A percentile compares a stretch with the other conserved stretches of the same genome.
Conservation (phyloP, 2,113 vertebrate genomes). For the Eulemur rufifrons region DNA sequence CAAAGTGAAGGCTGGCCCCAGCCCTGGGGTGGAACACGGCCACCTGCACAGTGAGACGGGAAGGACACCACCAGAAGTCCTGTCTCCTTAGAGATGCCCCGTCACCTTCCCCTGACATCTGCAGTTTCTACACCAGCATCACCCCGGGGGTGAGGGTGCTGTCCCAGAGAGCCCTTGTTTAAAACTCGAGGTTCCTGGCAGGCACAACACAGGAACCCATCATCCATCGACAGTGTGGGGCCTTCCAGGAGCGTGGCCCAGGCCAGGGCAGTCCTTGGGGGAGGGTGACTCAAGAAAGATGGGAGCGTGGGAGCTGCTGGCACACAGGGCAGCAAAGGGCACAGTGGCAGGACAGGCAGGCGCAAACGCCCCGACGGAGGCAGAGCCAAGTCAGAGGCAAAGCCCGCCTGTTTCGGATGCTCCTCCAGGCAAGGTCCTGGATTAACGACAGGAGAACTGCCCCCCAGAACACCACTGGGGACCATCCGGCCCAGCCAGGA, state of each 20-base stretch:
- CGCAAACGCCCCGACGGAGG: not conserved
- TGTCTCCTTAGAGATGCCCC: not conserved
- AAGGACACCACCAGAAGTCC: not conserved
- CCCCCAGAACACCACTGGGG: not conserved
- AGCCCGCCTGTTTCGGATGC: not conserved
- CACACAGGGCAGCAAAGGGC: not conserved
- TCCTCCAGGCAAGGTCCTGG: not conserved
- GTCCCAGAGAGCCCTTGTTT: not conserved
- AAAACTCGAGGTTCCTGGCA: not conserved
- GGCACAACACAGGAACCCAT: accelerated
- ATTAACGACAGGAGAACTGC: not conserved
- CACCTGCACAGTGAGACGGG: not conserved
- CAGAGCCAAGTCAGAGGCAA: not conserved
- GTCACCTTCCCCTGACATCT: not conserved
- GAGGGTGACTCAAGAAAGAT: not conserved
- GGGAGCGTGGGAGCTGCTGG: not conserved
- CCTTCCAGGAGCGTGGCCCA: not conserved
- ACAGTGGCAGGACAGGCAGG: not conserved
- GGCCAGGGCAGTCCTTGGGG: not conserved
- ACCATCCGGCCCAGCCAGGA: not conserved
- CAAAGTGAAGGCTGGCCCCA: not conserved
- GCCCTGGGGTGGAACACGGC: not conserved
- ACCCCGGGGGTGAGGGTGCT: not conserved
- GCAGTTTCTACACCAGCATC: not conserved
- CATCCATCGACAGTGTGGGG: not conserved